Percentiles rank a stretch among this genome's conserved stretches.
Conservation (phyloP, 2,113 vertebrate species). For the Ammospiza nelsoni region DNA sequence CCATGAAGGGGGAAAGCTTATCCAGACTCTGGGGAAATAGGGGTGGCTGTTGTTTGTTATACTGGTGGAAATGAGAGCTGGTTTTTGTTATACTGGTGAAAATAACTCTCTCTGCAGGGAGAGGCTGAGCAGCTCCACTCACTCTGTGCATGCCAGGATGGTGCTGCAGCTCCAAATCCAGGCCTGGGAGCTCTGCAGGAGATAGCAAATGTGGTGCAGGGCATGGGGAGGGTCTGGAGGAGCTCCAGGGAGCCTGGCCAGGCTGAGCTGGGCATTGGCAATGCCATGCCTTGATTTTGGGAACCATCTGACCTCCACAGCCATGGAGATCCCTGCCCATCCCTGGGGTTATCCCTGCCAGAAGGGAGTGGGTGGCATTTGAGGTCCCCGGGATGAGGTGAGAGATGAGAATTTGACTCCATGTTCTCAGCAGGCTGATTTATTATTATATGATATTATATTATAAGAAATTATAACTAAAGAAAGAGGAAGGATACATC, state of each 20-base stretch:
- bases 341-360: not conserved
- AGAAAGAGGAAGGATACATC: too few species aligned
- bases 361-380: too few species aligned
- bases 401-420: too few species aligned
- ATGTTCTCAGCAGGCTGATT: too few species aligned
- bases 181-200: not conserved
- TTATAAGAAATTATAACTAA: too few species aligned
- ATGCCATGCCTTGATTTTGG: not conserved
- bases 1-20: not conserved
- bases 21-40: not conserved
- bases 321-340: not conserved
- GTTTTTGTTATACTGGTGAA: too few species aligned
- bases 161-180: not conserved
- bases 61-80: not conserved
- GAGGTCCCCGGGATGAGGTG: too few species aligned
- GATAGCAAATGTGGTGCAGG: rapidly evolving
- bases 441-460: too few species aligned
- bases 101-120: not conserved
- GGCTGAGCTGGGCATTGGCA: not conserved
- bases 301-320: rapidly evolving
- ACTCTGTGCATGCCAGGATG: rapidly evolving
- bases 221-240: not conserved
- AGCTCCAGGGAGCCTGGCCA: not conserved
- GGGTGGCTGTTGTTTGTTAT: not conserved
- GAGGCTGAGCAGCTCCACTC: rapidly evolving